Evolutionary conservation across 2,888 invertebrate genomes (phyloP), one percentile per base, ranked within the genome.

Genomic region (Pyralis farinalis): DNA sequence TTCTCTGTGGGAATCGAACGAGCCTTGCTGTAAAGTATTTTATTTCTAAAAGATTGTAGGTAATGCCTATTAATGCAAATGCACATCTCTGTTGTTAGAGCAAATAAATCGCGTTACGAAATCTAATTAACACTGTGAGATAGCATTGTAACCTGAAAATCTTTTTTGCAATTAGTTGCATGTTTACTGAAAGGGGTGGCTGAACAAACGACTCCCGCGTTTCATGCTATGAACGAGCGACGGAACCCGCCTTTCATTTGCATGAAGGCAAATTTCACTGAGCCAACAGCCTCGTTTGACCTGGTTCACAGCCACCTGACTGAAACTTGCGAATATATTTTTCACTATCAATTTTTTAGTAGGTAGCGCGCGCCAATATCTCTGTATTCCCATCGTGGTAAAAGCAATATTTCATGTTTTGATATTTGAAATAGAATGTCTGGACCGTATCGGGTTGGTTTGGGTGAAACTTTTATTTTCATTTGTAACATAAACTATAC

Each of bases 151-250:
- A 46, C 39, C 42, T 37, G 38, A 30, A 40, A 51, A 54, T 53
- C 51, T 49, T 53, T 53, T 60, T 66, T 53, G 58, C 65, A 67
- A 68, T 65, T 62, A 65, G 58, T 45, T 36, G 41, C 33, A 31
- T 63, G 57, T 63, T 63, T 61, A 54, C 61, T 42, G 20, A 42
- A 22, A 46, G 44, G 45, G 52, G 49, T 56, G 16, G 58, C 42
- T 37, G 37, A 44, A 46, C 36, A 42, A 44, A 35, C 9, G 31
- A 36, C 40, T 48, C 41, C 39, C 42, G 47, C 40, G 55, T 50
- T 49, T 58, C 63, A 60, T 66, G 66, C 58, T 61, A 65, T 58
- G 58, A 63, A 57, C 51, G 58, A 44, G 43, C 54, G 51, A 46
- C 53, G 16, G 40, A 38, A 37, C 45, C 40, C 47, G 37, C 43